Percentiles rank a stretch among this genome's conserved stretches.
phyloP scores from a whole-genome alignment of 2,888 invertebrate species.

The Emmelina monodactyla region DNA sequence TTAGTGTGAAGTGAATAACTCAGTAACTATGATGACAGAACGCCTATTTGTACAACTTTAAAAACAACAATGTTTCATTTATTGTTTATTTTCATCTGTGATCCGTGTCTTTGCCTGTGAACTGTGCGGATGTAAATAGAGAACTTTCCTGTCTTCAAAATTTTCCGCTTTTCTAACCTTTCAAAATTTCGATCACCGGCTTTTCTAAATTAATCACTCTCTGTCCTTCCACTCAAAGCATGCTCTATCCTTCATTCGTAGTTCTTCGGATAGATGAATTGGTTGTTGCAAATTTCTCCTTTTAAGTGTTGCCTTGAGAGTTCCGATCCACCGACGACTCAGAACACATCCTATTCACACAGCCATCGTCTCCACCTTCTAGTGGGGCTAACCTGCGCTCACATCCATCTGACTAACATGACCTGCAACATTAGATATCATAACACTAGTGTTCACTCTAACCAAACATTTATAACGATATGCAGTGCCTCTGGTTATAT shows the following conservation, averaged over 20 bases:
- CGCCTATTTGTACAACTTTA: no score
- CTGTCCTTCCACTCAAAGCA: conserved; percentile 34
- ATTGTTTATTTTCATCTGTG: no score
- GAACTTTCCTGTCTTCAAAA: conserved; percentile 17
- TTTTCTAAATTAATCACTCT: conserved; percentile 21
- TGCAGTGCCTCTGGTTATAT: conserved; percentile 19
- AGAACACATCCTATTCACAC: conserved; percentile 31
- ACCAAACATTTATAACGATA: conserved; percentile 20
- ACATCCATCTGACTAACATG: no score
- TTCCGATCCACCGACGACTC: conserved; percentile 27
- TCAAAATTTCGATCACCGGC: conserved; percentile 29
- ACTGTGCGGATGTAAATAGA: conserved; percentile 29
- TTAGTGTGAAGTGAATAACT: no score
- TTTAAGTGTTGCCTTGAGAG: conserved; percentile 23
- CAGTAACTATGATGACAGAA: no score
- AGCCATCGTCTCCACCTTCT: conserved; percentile 23
- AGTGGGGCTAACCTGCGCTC: conserved; percentile 1
- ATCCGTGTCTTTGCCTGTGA: no score
- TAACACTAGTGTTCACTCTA: conserved; percentile 10
- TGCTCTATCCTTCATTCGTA: conserved; percentile 19
- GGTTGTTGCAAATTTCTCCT: conserved; percentile 36
- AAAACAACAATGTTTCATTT: no score
- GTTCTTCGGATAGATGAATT: conserved; percentile 19
- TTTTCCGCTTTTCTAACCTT: conserved; percentile 38
- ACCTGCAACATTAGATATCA: no score